Evolutionary conservation across 2,797 vertebrate species (phyloP).

Genomic region (Siniperca undulata): DNA sequence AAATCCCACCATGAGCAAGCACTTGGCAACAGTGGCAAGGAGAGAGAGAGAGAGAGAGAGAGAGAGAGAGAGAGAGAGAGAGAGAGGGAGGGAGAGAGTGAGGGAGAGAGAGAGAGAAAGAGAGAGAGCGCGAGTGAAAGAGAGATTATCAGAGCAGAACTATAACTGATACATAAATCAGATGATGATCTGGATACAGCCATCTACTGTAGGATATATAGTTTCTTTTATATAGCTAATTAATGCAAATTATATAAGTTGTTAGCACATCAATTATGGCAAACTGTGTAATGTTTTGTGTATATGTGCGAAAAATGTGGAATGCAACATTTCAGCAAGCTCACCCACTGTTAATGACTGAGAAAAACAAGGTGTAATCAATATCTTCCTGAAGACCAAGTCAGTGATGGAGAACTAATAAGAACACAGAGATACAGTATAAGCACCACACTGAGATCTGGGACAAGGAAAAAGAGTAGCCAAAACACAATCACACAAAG

Average conservation of each 20-base stretch:
- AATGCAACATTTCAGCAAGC: neutral
- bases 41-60: too few relatives aligned
- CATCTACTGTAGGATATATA: neutral
- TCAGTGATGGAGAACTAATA: constrained; percentile 31
- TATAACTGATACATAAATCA: constrained; percentile 5
- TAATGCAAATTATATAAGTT: neutral
- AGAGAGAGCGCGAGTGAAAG: too few relatives aligned
- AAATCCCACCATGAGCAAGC: too few relatives aligned
- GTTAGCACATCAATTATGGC: neutral
- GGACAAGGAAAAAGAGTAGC: constrained; percentile 38
- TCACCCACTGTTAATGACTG: neutral
- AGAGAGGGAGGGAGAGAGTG: too few relatives aligned
- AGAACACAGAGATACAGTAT: constrained; percentile 16
- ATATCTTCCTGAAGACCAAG: constrained; percentile 13
- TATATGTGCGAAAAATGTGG: neutral
- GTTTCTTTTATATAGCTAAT: constrained; percentile 16
- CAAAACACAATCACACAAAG: constrained; percentile 41
- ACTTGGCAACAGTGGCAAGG: too few relatives aligned
- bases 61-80: too few relatives aligned
- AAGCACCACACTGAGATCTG: constrained; percentile 24
- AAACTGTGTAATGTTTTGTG: neutral
- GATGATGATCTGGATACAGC: constrained; percentile 26
- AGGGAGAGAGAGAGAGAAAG: too few relatives aligned
- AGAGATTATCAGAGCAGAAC: constrained; percentile 36
- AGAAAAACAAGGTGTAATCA: constrained; percentile 10